phyloP scores from a whole-genome alignment of 2,888 invertebrate genomes.

The Julus scanicus region DNA sequence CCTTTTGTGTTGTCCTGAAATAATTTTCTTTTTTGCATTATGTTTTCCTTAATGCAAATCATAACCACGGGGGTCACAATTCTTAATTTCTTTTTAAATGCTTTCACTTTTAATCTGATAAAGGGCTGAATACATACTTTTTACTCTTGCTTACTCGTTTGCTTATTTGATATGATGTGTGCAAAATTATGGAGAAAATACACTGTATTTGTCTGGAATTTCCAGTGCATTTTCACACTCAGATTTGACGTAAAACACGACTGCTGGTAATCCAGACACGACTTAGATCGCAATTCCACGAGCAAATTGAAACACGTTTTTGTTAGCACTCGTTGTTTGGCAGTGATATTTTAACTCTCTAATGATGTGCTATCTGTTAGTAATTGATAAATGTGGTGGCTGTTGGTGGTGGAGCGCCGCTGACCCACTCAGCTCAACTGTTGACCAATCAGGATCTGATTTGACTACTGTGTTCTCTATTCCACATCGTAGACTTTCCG shows the following conservation, averaged over 20 bases:
- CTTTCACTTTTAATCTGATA: slow-evolving; percentile 11
- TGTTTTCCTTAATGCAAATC: not conserved
- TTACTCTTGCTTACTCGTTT: not conserved
- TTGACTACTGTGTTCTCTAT: slow-evolving; percentile 50
- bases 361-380: slow-evolving; percentile 45
- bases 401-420: slow-evolving; percentile 43
- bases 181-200: not conserved
- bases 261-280: not conserved
- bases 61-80: not conserved
- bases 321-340: slow-evolving; percentile 40
- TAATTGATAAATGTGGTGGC: slow-evolving; percentile 19
- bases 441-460: slow-evolving; percentile 43
- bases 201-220: not conserved
- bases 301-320: slow-evolving; percentile 30
- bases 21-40: not conserved
- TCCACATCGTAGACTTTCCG: slow-evolving; percentile 55
- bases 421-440: slow-evolving; percentile 1
- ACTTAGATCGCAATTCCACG: slow-evolving; percentile 13
- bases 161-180: slow-evolving; percentile 30
- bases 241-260: not conserved
- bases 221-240: not conserved
- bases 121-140: not conserved
- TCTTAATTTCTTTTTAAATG: not conserved
- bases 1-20: slow-evolving; percentile 6
- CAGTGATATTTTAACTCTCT: slow-evolving; percentile 21